phyloP scores from a whole-genome alignment of 2,797 vertebrate genomes.

The Onychomys arenicola region DNA sequence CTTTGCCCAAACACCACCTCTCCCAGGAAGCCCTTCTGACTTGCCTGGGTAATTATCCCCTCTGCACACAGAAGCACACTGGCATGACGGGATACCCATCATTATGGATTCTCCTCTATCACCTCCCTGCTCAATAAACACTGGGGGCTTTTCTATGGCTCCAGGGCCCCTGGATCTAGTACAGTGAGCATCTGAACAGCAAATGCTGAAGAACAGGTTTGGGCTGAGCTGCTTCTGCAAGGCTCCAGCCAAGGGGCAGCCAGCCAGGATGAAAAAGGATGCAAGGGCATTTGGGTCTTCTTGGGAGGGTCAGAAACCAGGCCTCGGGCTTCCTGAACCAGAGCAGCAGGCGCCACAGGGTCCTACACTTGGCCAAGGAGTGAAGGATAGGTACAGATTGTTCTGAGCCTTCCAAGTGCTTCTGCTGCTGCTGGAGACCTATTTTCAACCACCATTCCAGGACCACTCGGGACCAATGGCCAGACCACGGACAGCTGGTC shows the following conservation, averaged over 20 bases:
- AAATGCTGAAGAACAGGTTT: not conserved
- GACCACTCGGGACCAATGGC: not conserved
- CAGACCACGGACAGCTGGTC: not conserved
- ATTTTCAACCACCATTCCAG: not conserved
- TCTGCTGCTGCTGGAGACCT: not conserved
- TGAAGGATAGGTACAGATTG: accelerated
- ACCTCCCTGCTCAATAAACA: not conserved
- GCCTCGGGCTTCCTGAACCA: not conserved
- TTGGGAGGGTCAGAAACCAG: not conserved
- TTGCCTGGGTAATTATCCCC: not conserved
- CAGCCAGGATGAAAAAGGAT: not conserved
- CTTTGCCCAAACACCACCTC: not conserved
- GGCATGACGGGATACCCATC: not conserved
- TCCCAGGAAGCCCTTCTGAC: constrained; percentile 37
- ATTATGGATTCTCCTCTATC: not conserved
- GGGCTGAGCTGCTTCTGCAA: not conserved
- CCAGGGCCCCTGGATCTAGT: not conserved
- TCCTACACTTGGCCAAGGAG: not conserved
- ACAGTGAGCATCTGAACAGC: not conserved
- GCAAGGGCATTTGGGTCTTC: accelerated
- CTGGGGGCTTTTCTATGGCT: not conserved
- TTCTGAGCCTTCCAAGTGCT: not conserved
- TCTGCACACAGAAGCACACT: not conserved
- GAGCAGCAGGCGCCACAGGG: not conserved
- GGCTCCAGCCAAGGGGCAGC: not conserved